Percentiles rank a stretch among this genome's conserved stretches.
Conservation (phyloP, 2,797 vertebrate species). For the Diglossa cyanea region DNA sequence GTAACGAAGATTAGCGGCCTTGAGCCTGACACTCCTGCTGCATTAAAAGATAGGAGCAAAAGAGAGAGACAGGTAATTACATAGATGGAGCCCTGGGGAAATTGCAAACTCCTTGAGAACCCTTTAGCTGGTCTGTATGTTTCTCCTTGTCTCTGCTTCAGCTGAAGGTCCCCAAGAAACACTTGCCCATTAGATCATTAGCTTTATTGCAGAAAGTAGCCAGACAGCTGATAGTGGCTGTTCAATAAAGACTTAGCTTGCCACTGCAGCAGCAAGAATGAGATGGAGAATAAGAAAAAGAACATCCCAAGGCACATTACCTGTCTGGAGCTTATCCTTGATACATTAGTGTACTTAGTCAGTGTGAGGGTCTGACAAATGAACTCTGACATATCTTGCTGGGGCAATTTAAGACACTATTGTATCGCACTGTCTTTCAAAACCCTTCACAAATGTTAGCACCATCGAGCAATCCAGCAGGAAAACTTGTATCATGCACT, state of each 20-base stretch:
- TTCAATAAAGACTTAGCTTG: not conserved
- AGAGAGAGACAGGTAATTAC: slow-evolving; percentile 65
- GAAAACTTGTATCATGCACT: not conserved
- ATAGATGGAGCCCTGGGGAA: slow-evolving; percentile 38
- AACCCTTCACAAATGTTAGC: not conserved
- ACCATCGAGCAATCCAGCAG: not conserved
- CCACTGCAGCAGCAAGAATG: not conserved
- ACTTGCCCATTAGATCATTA: slow-evolving; percentile 25
- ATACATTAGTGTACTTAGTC: not conserved
- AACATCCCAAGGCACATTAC: slow-evolving; percentile 38
- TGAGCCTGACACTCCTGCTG: slow-evolving; percentile 49
- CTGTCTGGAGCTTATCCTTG: slow-evolving; percentile 22
- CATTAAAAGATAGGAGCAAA: slow-evolving; percentile 54
- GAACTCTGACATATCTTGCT: slow-evolving; percentile 38
- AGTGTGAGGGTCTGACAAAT: slow-evolving; percentile 17
- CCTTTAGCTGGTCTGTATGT: slow-evolving; percentile 21
- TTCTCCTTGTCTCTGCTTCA: slow-evolving; percentile 18
- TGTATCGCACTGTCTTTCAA: not conserved
- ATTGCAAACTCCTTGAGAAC: slow-evolving; percentile 43
- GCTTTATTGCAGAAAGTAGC: slow-evolving; percentile 33
- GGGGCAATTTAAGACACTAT: slow-evolving; percentile 8
- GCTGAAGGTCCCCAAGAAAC: slow-evolving; percentile 25
- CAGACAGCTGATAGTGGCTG: not conserved
- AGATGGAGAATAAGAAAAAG: not conserved
- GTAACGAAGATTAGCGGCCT: slow-evolving; percentile 54